Evolutionary conservation across 1,140 invertebrate genomes (phyloP).

Genomic region (Drosophila sulfurigaster): DNA sequence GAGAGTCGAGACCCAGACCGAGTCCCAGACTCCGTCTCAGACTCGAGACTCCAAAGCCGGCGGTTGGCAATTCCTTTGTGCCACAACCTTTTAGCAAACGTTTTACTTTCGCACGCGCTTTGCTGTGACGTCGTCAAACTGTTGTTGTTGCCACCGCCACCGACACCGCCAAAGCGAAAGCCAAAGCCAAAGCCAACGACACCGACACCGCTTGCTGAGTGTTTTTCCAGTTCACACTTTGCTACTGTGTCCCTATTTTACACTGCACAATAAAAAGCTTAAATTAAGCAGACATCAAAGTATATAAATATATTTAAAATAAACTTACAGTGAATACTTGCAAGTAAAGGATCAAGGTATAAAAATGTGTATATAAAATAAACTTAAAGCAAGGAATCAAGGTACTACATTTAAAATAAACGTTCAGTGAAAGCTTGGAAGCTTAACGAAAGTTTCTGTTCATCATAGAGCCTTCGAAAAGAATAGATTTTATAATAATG

Average conservation of each 20-base stretch:
- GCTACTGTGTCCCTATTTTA: not conserved
- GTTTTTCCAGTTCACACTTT: constrained; percentile 15
- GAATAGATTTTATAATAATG: no score
- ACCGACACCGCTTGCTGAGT: constrained; percentile 1
- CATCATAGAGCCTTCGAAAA: no score
- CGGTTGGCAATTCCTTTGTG: constrained; percentile 67
- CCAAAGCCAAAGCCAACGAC: no score
- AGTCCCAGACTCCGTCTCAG: constrained; percentile 15
- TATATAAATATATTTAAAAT: no score
- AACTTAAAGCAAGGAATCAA: no score
- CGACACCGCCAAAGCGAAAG: not conserved
- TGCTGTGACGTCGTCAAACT: constrained; percentile 63
- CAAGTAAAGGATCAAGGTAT: not conserved
- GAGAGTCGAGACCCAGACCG: constrained; percentile 18
- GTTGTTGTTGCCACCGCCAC: constrained; percentile 1
- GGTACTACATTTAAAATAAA: no score
- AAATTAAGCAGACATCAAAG: no score
- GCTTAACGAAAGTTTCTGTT: no score
- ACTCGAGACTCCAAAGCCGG: constrained; percentile 40
- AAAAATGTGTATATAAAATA: no score
- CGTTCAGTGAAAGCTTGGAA: no score
- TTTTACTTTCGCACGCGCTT: constrained; percentile 77
- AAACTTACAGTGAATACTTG: not conserved
- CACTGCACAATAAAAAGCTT: constrained; percentile 17
- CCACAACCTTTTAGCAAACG: constrained; percentile 48